Evolutionary conservation across 2,113 vertebrate genomes (phyloP).

Genomic region (Catagonus wagneri): DNA sequence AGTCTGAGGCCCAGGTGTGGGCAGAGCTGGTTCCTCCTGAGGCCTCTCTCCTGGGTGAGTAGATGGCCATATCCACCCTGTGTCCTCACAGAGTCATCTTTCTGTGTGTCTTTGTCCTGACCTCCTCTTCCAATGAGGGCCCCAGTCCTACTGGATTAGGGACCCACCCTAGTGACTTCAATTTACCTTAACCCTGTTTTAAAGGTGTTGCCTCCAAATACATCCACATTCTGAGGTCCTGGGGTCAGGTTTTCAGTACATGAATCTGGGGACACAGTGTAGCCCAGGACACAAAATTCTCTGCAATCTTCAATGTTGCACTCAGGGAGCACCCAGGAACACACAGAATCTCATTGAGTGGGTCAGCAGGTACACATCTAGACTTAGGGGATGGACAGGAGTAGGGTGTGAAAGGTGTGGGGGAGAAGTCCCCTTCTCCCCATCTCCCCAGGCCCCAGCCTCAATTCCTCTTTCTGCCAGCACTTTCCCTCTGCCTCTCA

Average conservation of each 20-base stretch:
- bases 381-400: too few relatives aligned
- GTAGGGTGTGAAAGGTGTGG: too few relatives aligned
- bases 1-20: rapidly evolving
- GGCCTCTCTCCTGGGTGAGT: neutral
- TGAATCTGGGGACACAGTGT: neutral
- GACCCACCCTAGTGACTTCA: neutral
- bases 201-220: neutral
- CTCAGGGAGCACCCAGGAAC: rapidly evolving
- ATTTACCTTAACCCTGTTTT: neutral
- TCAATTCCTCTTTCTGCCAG: neutral
- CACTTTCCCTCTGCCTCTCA: neutral
- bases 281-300: rapidly evolving
- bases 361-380: rapidly evolving
- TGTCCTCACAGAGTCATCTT: rapidly evolving
- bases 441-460: rapidly evolving
- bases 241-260: neutral
- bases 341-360: rapidly evolving
- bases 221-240: neutral
- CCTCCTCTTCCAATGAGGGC: neutral
- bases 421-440: neutral
- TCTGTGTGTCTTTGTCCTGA: neutral
- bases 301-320: neutral
- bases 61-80: rapidly evolving
- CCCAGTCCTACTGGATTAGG: neutral
- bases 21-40: neutral